These are phyloP conservation scores for Xanthia togata DNA, from an alignment of 2,888 invertebrate species.

Conservation along the genomic window DNA sequence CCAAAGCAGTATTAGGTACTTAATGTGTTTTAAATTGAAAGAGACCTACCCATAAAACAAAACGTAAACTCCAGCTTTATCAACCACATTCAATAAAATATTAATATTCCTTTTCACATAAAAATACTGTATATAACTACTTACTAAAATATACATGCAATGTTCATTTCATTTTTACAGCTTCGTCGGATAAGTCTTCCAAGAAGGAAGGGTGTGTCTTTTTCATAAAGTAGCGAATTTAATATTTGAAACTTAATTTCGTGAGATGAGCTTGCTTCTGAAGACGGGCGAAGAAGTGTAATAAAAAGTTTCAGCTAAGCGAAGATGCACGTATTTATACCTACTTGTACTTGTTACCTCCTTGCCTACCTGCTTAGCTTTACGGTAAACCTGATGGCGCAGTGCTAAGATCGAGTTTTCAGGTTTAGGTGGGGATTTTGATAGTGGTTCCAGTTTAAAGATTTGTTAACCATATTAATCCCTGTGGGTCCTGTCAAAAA, in stretches of 20 bases:
- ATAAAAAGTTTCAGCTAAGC: constrained; percentile 66
- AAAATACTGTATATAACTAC: neutral
- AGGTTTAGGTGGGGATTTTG: neutral
- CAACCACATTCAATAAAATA: neutral
- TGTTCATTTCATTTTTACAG: constrained; percentile 50
- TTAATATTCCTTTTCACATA: neutral
- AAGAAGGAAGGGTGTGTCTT: constrained; percentile 74
- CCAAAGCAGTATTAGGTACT: too few species aligned
- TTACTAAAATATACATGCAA: constrained; percentile 11
- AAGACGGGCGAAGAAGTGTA: constrained; percentile 55
- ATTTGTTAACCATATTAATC: neutral
- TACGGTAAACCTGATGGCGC: neutral
- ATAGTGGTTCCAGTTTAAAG: neutral
- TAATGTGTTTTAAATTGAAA: too few species aligned
- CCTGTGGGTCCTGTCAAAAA: neutral
- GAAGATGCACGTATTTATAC: constrained; percentile 24
- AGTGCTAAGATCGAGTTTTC: neutral
- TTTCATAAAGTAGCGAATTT: constrained; percentile 83
- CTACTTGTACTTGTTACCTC: neutral
- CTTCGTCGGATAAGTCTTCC: constrained; percentile 45
- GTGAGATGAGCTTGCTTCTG: constrained; percentile 76
- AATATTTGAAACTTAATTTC: constrained; percentile 88
- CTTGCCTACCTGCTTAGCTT: neutral
- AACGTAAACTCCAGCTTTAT: neutral
- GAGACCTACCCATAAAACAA: neutral